A percentile compares a stretch with the other conserved stretches of the same genome.
phyloP scores from a whole-genome alignment of 2,797 vertebrate species.

The Scolopax rusticola region DNA sequence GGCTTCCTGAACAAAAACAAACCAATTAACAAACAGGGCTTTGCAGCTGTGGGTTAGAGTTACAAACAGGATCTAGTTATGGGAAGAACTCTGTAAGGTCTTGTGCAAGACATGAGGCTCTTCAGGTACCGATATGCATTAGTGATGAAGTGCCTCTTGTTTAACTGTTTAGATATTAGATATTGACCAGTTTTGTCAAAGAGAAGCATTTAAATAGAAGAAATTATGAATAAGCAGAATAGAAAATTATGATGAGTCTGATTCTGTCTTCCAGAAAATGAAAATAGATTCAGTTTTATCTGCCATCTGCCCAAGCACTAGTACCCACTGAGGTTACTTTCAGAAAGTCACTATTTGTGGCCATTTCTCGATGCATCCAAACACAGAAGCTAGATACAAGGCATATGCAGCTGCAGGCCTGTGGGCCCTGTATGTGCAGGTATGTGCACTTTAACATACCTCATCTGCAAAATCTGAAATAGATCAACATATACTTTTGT shows the following conservation, averaged over 20 bases:
- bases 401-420: neutral
- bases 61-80: neutral
- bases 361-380: neutral
- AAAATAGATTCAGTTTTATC: neutral
- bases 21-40: neutral
- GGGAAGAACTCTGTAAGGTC: neutral
- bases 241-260: neutral
- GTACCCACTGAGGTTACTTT: neutral
- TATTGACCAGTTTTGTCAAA: neutral
- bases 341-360: neutral
- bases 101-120: neutral
- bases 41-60: neutral
- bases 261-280: neutral
- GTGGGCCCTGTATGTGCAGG: neutral
- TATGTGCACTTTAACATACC: neutral
- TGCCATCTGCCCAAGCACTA: neutral
- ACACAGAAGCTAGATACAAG: neutral
- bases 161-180: neutral
- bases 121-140: neutral
- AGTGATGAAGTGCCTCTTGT: neutral
- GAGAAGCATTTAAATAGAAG: neutral
- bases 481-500: neutral
- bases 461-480: neutral
- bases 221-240: neutral
- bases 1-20: constrained; percentile 37